Evolutionary conservation across 1,140 invertebrate genomes (phyloP).

Genomic region (Dendrolimus kikuchii): DNA sequence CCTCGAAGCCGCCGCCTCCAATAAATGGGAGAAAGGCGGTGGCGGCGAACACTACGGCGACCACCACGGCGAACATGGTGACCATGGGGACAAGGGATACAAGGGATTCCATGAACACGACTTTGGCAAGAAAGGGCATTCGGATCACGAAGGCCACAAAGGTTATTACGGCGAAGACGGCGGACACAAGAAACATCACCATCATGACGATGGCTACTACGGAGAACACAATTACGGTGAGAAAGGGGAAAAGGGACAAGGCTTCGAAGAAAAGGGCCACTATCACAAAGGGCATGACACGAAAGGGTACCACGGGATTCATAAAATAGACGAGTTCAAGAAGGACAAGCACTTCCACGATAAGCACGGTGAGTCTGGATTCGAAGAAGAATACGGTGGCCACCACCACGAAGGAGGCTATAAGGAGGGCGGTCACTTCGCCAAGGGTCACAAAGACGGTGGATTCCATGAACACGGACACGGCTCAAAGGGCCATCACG

Average conservation of each 20-base stretch:
- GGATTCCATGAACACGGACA: slow-evolving; percentile 78
- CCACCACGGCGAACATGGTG: slow-evolving; percentile 67
- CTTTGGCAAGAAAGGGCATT: slow-evolving; percentile 79
- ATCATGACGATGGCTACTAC: slow-evolving; percentile 81
- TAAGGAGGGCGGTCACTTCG: slow-evolving; percentile 78
- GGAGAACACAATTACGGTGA: slow-evolving; percentile 80
- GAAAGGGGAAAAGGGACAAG: slow-evolving; percentile 76
- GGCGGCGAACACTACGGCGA: slow-evolving; percentile 69
- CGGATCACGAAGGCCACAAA: slow-evolving; percentile 79
- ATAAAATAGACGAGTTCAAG: slow-evolving; percentile 81
- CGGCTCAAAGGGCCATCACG: slow-evolving; percentile 79
- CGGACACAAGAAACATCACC: slow-evolving; percentile 81
- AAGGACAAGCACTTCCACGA: slow-evolving; percentile 78
- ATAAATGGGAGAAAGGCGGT: slow-evolving; percentile 72
- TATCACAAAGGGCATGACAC: slow-evolving; percentile 84
- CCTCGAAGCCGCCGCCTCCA: slow-evolving; percentile 69
- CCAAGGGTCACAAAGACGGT: slow-evolving; percentile 78
- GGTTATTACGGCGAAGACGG: slow-evolving; percentile 80
- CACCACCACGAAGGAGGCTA: slow-evolving; percentile 77
- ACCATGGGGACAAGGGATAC: slow-evolving; percentile 64
- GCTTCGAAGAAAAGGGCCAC: slow-evolving; percentile 74
- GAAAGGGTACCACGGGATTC: slow-evolving; percentile 83
- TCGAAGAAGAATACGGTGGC: slow-evolving; percentile 77
- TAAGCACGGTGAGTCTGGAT: slow-evolving; percentile 82
- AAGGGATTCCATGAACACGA: slow-evolving; percentile 77